Evolutionary conservation across 2,113 vertebrate genomes (phyloP).

Genomic region (Tragelaphus strepsiceros): DNA sequence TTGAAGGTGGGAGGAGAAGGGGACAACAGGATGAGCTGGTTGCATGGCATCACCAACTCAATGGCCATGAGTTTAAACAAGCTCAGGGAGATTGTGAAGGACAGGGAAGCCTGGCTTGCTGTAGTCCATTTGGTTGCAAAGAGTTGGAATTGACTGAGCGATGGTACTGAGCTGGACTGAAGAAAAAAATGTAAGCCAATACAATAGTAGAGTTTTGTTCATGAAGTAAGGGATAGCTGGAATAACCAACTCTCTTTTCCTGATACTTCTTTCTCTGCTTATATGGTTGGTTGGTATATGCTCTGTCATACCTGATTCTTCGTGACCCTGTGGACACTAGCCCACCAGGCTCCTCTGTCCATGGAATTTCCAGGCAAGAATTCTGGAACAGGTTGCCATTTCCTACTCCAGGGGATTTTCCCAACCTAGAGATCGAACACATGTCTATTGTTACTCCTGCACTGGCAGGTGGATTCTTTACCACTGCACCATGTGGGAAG

Average conservation of each 20-base stretch:
- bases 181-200: background rate
- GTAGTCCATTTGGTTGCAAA: background rate
- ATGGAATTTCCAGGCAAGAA: background rate
- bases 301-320: background rate
- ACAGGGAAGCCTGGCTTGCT: background rate
- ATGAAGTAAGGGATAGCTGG: background rate
- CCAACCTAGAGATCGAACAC: background rate
- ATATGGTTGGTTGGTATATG: background rate
- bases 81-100: background rate
- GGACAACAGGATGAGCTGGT: background rate
- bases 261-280: background rate
- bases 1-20: fast-evolving
- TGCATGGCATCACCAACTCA: background rate
- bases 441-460: background rate
- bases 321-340: background rate
- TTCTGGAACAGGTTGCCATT: background rate
- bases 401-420: background rate
- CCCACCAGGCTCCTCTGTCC: background rate
- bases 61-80: background rate
- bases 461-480: background rate
- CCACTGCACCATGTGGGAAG: fast-evolving
- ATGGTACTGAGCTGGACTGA: background rate
- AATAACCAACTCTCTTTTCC: background rate
- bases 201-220: background rate
- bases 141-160: fast-evolving